phyloP scores from a whole-genome alignment of 2,888 invertebrate species.

The Amiota mariae region DNA sequence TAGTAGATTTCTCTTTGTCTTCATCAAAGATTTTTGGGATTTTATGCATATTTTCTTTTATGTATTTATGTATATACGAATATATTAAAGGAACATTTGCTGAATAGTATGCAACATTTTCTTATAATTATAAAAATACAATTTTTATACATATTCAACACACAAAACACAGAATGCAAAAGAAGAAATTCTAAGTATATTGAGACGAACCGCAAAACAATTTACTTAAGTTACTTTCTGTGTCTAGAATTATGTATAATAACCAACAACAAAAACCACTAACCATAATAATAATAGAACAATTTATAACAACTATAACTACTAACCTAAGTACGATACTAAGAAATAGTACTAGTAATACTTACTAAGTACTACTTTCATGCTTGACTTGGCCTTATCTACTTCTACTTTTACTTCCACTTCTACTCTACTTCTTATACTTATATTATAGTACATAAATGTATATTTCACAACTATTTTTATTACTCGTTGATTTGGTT shows the following conservation, averaged over 20 bases:
- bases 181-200: too few relatives aligned
- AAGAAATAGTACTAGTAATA: not conserved
- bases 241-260: constrained; percentile 10
- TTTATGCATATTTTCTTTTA: constrained; percentile 1
- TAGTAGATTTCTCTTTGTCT: not conserved
- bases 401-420: constrained; percentile 18
- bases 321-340: too few relatives aligned
- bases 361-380: constrained; percentile 44
- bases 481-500: constrained; percentile 1
- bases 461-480: constrained; percentile 4
- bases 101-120: too few relatives aligned
- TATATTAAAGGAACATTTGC: too few relatives aligned
- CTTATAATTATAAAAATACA: too few relatives aligned
- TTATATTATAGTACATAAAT: constrained; percentile 18
- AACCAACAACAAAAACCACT: constrained; percentile 1
- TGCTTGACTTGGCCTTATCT: constrained; percentile 29
- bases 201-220: constrained; percentile 45
- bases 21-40: constrained; percentile 17
- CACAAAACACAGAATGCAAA: not conserved
- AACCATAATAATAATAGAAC: not conserved
- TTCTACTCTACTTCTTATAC: constrained; percentile 23
- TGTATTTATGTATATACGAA: too few relatives aligned
- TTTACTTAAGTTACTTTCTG: constrained; percentile 58
- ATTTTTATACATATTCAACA: too few relatives aligned
- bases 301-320: too few relatives aligned